Conservation (phyloP, 1,140 invertebrate species). For the Cydia fagiglandana region DNA sequence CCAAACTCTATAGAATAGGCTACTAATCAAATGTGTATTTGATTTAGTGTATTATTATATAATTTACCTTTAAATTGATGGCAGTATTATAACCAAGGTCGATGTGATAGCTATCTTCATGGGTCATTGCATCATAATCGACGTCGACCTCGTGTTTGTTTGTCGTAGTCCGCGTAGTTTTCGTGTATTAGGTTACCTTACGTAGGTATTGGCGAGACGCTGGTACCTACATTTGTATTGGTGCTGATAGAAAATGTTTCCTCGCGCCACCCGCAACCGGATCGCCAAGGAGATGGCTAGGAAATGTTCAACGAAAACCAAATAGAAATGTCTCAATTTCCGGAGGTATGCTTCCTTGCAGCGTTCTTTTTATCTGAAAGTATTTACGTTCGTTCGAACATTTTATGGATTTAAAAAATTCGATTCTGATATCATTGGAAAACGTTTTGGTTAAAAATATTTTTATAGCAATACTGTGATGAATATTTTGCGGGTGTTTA, state of each 20-base stretch:
- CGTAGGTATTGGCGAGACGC: neutral
- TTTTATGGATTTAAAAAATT: conserved; percentile 28
- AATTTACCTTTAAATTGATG: neutral
- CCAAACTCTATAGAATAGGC: neutral
- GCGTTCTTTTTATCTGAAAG: conserved; percentile 33
- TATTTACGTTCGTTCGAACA: conserved; percentile 12
- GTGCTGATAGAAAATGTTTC: conserved; percentile 44
- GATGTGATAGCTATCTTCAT: conserved; percentile 15
- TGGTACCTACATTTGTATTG: conserved; percentile 14
- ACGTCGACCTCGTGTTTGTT: neutral
- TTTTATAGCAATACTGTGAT: neutral
- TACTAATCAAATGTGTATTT: neutral
- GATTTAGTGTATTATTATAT: neutral
- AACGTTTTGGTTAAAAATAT: neutral
- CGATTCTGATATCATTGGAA: neutral
- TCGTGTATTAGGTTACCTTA: neutral
- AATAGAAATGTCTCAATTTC: conserved; percentile 74
- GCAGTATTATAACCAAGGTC: neutral
- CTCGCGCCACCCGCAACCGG: conserved; percentile 48
- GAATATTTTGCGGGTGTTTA: neutral
- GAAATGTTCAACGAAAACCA: conserved; percentile 63
- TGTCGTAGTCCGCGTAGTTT: neutral
- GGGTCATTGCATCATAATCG: conserved; percentile 4
- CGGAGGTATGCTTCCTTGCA: conserved; percentile 51
- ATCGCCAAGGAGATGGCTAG: conserved; percentile 53